These are phyloP conservation scores for Axinella damicornis DNA, from an alignment of 37 sponge, comb jelly and placozoan species.

Conservation along the genomic window DNA sequence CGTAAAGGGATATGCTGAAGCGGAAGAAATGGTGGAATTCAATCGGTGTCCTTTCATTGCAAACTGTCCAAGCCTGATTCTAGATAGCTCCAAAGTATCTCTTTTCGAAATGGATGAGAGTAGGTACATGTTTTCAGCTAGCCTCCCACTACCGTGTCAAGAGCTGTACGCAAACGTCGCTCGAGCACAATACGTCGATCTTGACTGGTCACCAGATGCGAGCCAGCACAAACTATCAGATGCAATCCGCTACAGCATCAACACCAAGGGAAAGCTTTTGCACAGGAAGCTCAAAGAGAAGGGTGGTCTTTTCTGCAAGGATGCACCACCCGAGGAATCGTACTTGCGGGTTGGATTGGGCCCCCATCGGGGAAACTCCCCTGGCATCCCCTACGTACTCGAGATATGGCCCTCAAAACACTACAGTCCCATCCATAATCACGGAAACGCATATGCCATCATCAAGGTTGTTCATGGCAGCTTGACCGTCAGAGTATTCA, in stretches of 20 bases:
- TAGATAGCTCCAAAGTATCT: constrained; percentile 53
- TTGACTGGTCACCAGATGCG: constrained; percentile 43
- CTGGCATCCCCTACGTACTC: constrained; percentile 78
- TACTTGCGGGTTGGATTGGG: constrained; percentile 73
- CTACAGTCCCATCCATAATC: constrained; percentile 73
- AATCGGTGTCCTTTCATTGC: constrained; percentile 28
- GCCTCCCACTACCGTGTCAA: constrained; percentile 58
- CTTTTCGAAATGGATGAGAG: constrained; percentile 60
- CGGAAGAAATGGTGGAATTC: constrained; percentile 48
- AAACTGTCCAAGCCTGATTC: constrained; percentile 55
- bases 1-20: constrained; percentile 33
- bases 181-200: constrained; percentile 30
- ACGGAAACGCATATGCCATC: constrained; percentile 76
- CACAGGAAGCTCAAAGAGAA: constrained; percentile 54
- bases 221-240: constrained; percentile 44
- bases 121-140: constrained; percentile 62
- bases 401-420: constrained; percentile 69
- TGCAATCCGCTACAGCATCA: constrained; percentile 72
- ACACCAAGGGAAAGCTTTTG: constrained; percentile 7
- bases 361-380: constrained; percentile 42
- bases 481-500: constrained; percentile 58
- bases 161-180: constrained; percentile 68
- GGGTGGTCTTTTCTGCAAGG: constrained; percentile 26
- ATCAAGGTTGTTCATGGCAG: constrained; percentile 71
- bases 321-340: not conserved